Evolutionary conservation across 23 tunicate species (phyloP), one percentile per base, ranked within the genome.

Genomic region (Trididemnum clinides): DNA sequence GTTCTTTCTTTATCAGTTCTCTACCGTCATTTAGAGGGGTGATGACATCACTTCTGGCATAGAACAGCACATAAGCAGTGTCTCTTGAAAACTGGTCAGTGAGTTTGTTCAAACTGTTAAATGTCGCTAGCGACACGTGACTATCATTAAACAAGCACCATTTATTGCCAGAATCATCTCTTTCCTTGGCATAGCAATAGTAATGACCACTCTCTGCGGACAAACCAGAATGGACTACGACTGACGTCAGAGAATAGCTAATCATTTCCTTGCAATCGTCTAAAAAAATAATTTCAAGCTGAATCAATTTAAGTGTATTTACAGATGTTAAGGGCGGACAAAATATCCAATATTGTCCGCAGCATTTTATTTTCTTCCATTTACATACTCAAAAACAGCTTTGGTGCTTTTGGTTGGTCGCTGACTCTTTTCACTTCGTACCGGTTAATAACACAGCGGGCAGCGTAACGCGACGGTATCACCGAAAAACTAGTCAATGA

Each of bases 181-280:
- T 25, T 15, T 49, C 44, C 44, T 54, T 70, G 4, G 70, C 85
- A 33, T 80, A 87, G 81, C 91, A 69, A 72, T 87, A 87, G 44
- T 87, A 87, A 34, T 87, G 91, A 0, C 91, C 91, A 50, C 91
- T 87, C 23, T 87, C 85, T 5, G 91, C 85, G 18, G 91, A 87
- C 36, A 83, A 50, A 4, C 91, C 91, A 10, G 91, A 87, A 34
- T 87, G 91, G 1, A 87, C 85, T 1, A 87, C 91, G 30, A 87
- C 65, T 26, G 91, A 63, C 36, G 50, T 34, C 2, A 87, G 38
- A 54, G 54, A 36, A 57, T 73, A 73, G 10, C 25, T 15, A 25
- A 10, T 5, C 66, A 59, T 19, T n/a, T 59, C 66, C 66, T n/a
- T n/a, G n/a, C n/a, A n/a, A n/a, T n/a, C n/a, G n/a, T n/a, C n/a